phyloP scores from a whole-genome alignment of 2,888 invertebrate genomes.

The Sicus ferrugineus region DNA sequence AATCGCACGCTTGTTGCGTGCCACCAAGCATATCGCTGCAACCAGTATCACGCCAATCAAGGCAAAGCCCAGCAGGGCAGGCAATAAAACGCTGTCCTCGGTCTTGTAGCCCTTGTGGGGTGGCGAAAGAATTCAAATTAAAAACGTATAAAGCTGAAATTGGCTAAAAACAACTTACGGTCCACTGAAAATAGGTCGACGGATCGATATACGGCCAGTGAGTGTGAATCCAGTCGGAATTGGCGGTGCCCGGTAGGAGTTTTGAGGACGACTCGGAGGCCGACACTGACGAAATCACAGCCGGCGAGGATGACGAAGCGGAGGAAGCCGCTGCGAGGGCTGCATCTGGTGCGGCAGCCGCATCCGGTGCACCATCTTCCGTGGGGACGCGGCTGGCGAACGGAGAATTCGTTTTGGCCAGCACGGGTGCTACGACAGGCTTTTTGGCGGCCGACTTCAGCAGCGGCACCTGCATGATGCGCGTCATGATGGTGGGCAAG shows the following conservation, averaged over 20 bases:
- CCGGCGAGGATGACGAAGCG: not conserved
- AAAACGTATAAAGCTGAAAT: slow-evolving; percentile 9
- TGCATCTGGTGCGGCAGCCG: slow-evolving; percentile 48
- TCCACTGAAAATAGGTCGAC: slow-evolving; percentile 74
- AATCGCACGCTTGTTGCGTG: slow-evolving; percentile 64
- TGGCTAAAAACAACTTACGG: slow-evolving; percentile 65
- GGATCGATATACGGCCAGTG: slow-evolving; percentile 74
- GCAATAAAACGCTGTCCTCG: slow-evolving; percentile 70
- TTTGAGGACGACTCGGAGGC: not conserved
- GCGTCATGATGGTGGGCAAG: slow-evolving; percentile 52
- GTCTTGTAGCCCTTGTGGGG: slow-evolving; percentile 68
- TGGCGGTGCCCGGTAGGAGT: slow-evolving; percentile 19
- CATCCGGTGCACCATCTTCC: too few relatives aligned
- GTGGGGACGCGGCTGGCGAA: slow-evolving; percentile 10
- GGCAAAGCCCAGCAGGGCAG: slow-evolving; percentile 65
- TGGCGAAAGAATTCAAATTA: slow-evolving; percentile 14
- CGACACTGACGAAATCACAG: not conserved
- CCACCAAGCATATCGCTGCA: slow-evolving; percentile 67
- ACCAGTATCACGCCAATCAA: slow-evolving; percentile 67
- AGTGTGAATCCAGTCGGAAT: slow-evolving; percentile 68
- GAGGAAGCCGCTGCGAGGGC: not conserved
- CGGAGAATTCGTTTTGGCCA: slow-evolving; percentile 56
- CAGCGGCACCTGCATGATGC: slow-evolving; percentile 60
- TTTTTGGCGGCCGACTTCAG: slow-evolving; percentile 67
- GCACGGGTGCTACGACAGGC: slow-evolving; percentile 66